Conservation (phyloP, 2,888 invertebrate species). For the Philhelius pedissequus region DNA sequence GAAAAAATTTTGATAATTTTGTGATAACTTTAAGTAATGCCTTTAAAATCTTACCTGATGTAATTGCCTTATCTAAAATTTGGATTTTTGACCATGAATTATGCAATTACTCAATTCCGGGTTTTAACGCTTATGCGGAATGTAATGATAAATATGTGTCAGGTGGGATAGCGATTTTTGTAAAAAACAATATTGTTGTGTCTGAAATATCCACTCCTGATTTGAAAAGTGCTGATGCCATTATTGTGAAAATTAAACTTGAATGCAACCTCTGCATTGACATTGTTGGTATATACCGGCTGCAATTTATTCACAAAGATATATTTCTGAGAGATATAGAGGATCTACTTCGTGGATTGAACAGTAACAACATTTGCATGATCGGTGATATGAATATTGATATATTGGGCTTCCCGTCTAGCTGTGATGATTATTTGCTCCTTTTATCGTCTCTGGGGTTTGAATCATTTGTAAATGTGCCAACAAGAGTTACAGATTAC, state of each 20-base stretch:
- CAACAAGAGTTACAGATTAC: not conserved
- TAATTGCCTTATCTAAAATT: not conserved
- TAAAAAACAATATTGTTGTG: no score
- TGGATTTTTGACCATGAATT: constrained; percentile 9
- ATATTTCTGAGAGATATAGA: not conserved
- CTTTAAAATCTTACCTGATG: not conserved
- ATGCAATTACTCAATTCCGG: not conserved
- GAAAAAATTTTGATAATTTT: no score
- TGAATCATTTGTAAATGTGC: not conserved
- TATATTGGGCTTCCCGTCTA: no score
- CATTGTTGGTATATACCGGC: not conserved
- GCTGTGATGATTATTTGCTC: no score
- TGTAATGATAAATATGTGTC: no score
- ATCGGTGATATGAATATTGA: no score
- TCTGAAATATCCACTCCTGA: no score
- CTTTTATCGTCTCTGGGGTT: no score
- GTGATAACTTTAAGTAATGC: not conserved
- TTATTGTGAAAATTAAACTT: not conserved
- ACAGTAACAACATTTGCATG: no score
- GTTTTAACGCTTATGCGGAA: not conserved
- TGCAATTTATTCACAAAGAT: not conserved
- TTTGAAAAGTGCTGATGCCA: no score
- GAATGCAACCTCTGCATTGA: not conserved
- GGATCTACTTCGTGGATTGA: no score
- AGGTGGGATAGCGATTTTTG: no score